Base-by-base conservation (phyloP, 2,888 invertebrate genomes). In the Calephelis perditalis region DNA sequence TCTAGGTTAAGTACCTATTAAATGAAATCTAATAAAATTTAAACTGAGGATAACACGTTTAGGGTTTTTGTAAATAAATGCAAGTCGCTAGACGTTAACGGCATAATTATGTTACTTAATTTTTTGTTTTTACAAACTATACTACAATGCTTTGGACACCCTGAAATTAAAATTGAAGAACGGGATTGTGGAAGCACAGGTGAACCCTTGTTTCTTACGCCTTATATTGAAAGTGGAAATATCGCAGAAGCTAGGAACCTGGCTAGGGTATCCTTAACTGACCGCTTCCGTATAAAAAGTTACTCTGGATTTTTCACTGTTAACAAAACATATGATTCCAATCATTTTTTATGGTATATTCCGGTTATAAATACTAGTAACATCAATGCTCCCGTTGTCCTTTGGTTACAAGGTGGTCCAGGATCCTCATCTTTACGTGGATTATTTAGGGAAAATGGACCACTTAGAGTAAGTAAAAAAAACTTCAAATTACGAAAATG, bases 371-470 rank as follows among this genome's bases (percentile, higher is more conserved):
- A 12, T 46, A 7, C 46, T 12, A n/a, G 46, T 12, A 5, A 46
- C 12, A n/a, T 12, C n/a, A 11, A 46, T 46, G 10, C 46, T 4
- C 46, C 46, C n/a, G n/a, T 46, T 12, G 7, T 46, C 5, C n/a
- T 46, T 46, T 46, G 46, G 46, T 12, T 46, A 7, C 46, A 46
- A 46, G 46, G 46, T 12, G 46, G 46, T n/a, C 46, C 46, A n/a
- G 46, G 46, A n/a, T 6, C 5, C 6, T 5, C 46, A 46, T 46
- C 46, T 46, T 46, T 46, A 46, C 26, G 26, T 26, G 26, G 3
- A 26, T 26, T 26, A 26, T 26, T 26, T 26, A 26, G 3, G 26
- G 26, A 26, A 26, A 26, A 26, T 26, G 26, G 26, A 26, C 26
- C 26, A 3, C 26, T 26, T 26, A 26, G 26, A 26, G 26, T 26